These are phyloP conservation scores for Sylvia atricapilla DNA, from an alignment of 2,113 vertebrate genomes.

Conservation along the genomic window DNA sequence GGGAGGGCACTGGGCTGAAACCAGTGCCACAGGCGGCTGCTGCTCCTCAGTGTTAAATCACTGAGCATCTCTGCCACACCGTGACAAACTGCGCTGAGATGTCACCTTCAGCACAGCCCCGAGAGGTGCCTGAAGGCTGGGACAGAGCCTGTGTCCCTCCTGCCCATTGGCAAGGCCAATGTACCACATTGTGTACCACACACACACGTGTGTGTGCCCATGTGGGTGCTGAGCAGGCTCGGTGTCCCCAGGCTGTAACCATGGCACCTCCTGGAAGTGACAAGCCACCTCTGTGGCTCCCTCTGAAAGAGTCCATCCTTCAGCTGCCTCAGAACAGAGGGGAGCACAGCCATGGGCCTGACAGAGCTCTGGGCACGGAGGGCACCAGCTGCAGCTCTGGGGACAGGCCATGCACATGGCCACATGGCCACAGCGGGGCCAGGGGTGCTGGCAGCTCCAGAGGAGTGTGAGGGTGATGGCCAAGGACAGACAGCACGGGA, in stretches of 20 bases:
- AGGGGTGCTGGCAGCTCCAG: background rate
- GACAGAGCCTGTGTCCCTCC: background rate
- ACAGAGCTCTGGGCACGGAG: fast-evolving
- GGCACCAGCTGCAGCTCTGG: background rate
- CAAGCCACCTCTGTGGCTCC: background rate
- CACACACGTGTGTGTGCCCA: background rate
- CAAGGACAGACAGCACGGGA: background rate
- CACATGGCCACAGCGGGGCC: background rate
- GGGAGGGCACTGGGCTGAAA: background rate
- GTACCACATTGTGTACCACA: too few species aligned
- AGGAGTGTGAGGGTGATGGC: background rate
- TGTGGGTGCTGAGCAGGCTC: background rate
- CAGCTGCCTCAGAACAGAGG: background rate
- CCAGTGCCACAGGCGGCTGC: background rate
- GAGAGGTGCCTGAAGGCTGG: background rate
- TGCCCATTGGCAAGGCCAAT: fast-evolving
- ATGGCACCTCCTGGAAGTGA: background rate
- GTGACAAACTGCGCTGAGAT: background rate
- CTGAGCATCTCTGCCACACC: background rate
- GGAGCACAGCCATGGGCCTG: background rate
- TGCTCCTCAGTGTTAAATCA: background rate
- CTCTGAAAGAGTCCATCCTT: background rate
- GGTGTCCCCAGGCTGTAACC: background rate
- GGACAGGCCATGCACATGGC: fast-evolving
- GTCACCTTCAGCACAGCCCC: background rate